Evolutionary conservation across 2,888 invertebrate species (phyloP), one percentile per base, ranked within the genome.

Genomic region (Ochlodes sylvanus): DNA sequence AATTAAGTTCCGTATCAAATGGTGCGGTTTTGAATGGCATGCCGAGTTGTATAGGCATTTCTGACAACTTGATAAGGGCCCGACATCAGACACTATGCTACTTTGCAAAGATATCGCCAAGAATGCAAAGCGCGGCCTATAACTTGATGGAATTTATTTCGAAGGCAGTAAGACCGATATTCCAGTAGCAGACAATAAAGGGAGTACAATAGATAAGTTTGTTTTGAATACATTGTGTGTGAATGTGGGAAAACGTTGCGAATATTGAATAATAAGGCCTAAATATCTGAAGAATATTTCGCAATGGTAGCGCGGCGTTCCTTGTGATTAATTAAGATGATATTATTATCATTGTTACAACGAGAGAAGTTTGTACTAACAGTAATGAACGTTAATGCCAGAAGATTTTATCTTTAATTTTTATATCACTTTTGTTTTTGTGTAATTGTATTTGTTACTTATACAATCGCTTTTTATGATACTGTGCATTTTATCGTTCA

Each of bases 221-320:
- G 78, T 73, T 70, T 75, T 71, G 64, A 50, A 62, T 68, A 79
- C 77, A 80, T 78, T 81, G 78, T 79, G 73, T 76, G 73, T 73
- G 75, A 77, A 75, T 79, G 79, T 83, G 80, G 75, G 81, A 82
- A 81, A 80, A 66, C 54, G 66, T 54, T 60, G 66, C 66, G 60
- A 66, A 66, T 66, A 60, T 66, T 66, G 60, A 66, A 66, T 66
- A 66, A 66, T 60, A 54, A 66, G 60, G 60, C 54, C 60, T 42
- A 17, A 66, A 60, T 61, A 52, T 52, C 66, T 61, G 44, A 66
- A 61, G 60, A 54, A 44, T 60, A 66, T 66, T 66, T 66, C 42
- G 60, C 66, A 66, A 66, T 66, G 42, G 19, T 50, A 66, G 47
- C 34, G 56, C 4, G 34, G 7, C 21, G 27, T 17, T 63, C 41